These are phyloP conservation scores for Strix aluco DNA, from an alignment of 2,113 vertebrate species.

Conservation along the genomic window DNA sequence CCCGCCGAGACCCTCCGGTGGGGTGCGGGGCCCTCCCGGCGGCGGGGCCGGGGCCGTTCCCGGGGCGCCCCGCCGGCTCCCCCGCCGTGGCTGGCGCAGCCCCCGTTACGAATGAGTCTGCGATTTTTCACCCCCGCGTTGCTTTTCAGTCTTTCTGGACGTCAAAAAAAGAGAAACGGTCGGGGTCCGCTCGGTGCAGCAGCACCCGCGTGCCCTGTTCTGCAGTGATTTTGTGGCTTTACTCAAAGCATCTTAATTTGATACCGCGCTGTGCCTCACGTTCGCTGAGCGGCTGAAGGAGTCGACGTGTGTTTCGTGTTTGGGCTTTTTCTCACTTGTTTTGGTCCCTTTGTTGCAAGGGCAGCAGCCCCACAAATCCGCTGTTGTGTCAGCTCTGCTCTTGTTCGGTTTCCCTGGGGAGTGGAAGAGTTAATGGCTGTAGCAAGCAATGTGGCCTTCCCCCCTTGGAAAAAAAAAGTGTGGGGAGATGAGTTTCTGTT, in stretches of 20 bases:
- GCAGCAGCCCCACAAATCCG: background rate
- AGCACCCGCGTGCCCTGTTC: background rate
- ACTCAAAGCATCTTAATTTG: background rate
- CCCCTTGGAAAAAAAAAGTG: no score
- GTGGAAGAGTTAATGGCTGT: background rate
- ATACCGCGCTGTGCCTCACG: background rate
- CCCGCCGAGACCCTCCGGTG: no score
- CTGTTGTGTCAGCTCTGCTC: background rate
- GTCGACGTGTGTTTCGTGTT: accelerated
- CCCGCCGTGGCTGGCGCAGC: background rate
- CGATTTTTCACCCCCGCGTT: background rate
- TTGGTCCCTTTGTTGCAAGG: no score
- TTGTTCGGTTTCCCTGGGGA: background rate
- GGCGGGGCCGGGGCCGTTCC: no score
- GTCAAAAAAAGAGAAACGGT: accelerated
- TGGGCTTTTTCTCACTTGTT: background rate
- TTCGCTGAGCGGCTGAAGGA: background rate
- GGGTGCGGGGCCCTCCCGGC: no score
- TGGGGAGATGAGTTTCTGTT: background rate
- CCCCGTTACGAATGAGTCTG: background rate
- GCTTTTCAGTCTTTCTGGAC: background rate
- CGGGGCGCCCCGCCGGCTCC: background rate
- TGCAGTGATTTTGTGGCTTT: background rate
- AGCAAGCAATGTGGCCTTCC: background rate
- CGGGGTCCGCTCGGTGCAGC: background rate